Evolutionary conservation across 2,797 vertebrate species (phyloP).

Genomic region (Chanos chanos): DNA sequence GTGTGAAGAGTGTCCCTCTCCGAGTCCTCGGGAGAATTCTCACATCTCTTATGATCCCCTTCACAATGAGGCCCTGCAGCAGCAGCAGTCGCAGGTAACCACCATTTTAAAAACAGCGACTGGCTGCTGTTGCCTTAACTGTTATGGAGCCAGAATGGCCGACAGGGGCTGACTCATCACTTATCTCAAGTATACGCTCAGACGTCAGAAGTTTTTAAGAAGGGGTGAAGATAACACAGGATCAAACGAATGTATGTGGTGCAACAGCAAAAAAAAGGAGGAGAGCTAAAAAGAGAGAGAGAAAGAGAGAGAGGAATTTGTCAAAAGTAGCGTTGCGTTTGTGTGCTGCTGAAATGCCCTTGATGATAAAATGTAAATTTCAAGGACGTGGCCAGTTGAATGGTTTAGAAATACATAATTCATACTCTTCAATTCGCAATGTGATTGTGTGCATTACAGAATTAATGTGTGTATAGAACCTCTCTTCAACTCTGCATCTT

Average conservation of each 20-base stretch:
- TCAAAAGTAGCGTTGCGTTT: slow-evolving; percentile 58
- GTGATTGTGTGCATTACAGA: slow-evolving; percentile 63
- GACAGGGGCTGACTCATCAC: slow-evolving; percentile 50
- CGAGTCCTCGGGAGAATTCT: slow-evolving; percentile 52
- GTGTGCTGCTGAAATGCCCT: slow-evolving; percentile 55
- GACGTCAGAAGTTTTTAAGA: slow-evolving; percentile 13
- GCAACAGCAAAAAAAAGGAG: neutral
- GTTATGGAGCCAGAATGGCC: too few relatives aligned
- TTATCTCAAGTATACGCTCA: slow-evolving; percentile 13
- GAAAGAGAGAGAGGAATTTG: slow-evolving; percentile 35
- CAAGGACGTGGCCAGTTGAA: slow-evolving; percentile 73
- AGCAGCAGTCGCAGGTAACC: too few relatives aligned
- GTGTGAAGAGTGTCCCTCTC: slow-evolving; percentile 73
- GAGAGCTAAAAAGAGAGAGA: neutral
- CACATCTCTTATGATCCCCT: slow-evolving; percentile 30
- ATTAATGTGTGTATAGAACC: slow-evolving; percentile 51
- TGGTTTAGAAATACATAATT: slow-evolving; percentile 75
- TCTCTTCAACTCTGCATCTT: slow-evolving; percentile 52
- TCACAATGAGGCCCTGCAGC: slow-evolving; percentile 29
- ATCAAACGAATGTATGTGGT: slow-evolving; percentile 6
- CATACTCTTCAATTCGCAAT: slow-evolving; percentile 67
- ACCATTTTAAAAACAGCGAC: slow-evolving; percentile 14
- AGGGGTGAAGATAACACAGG: slow-evolving; percentile 12
- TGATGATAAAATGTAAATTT: slow-evolving; percentile 81
- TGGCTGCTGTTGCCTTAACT: neutral